Percentiles rank a stretch among this genome's conserved stretches.
Conservation (phyloP, 2,113 vertebrate genomes). For the Sylvia atricapilla region DNA sequence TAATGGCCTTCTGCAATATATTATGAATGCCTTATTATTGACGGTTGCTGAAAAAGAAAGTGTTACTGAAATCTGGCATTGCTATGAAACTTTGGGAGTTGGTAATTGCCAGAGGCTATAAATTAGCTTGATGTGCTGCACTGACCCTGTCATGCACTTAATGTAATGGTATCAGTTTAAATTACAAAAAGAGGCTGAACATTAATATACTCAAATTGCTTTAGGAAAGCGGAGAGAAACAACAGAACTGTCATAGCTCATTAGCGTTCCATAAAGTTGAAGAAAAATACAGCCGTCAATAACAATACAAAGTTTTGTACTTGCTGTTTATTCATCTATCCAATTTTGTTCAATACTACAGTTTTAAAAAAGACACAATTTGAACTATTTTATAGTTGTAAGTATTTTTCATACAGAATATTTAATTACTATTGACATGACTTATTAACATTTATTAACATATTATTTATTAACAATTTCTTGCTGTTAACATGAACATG, state of each 20-base stretch:
- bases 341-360: not conserved
- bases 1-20: not conserved
- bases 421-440: not conserved
- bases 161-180: not conserved
- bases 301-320: not conserved
- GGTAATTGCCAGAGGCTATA: not conserved
- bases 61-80: constrained; percentile 7
- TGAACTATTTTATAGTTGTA: not conserved
- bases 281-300: not conserved
- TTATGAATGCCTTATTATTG: not conserved
- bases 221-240: not conserved
- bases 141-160: not conserved
- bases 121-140: not conserved
- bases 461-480: not conserved
- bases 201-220: not conserved
- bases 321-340: not conserved
- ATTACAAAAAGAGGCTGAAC: not conserved
- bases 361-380: not conserved
- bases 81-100: not conserved
- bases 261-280: not conserved
- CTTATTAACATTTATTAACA: not conserved
- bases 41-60: not conserved
- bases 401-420: not conserved
- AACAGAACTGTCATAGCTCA: not conserved
- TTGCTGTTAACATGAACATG: not conserved